These are phyloP conservation scores for Chrysolina haemoptera DNA, from an alignment of 2,888 invertebrate genomes.

Conservation along the genomic window DNA sequence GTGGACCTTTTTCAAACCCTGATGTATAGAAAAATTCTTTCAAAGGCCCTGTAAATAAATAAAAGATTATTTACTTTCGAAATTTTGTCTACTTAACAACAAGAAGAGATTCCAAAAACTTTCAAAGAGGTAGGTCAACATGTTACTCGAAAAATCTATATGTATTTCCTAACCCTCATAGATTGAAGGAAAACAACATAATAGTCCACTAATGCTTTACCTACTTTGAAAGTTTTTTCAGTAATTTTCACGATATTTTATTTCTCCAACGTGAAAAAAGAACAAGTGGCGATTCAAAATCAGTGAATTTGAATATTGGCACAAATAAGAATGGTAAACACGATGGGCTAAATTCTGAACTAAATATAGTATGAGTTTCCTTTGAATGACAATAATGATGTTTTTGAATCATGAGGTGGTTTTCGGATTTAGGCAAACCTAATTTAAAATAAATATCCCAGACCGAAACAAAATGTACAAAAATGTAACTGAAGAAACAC, in stretches of 20 bases:
- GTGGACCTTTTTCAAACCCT: slow-evolving; percentile 55
- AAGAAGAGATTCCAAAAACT: slow-evolving; percentile 40
- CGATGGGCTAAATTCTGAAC: slow-evolving; percentile 51
- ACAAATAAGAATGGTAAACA: slow-evolving; percentile 59
- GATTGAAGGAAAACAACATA: slow-evolving; percentile 63
- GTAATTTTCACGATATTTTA: slow-evolving; percentile 76
- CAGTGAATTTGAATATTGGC: slow-evolving; percentile 63
- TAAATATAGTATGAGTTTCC: slow-evolving; percentile 31
- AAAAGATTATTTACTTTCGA: slow-evolving; percentile 32
- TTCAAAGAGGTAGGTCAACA: slow-evolving; percentile 38
- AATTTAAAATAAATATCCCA: slow-evolving; percentile 39
- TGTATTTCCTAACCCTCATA: slow-evolving; percentile 66
- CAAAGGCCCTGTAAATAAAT: slow-evolving; percentile 44
- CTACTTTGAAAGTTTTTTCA: slow-evolving; percentile 60
- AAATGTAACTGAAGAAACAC: background rate
- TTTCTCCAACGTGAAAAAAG: slow-evolving; percentile 78
- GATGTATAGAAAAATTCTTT: slow-evolving; percentile 43
- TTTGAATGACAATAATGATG: slow-evolving; percentile 39
- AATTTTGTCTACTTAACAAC: slow-evolving; percentile 40
- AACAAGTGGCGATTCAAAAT: slow-evolving; percentile 71
- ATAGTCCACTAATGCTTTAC: slow-evolving; percentile 61
- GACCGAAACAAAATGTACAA: slow-evolving; percentile 31
- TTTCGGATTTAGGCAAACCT: slow-evolving; percentile 33
- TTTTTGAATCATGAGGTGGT: slow-evolving; percentile 30
- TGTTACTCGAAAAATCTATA: slow-evolving; percentile 34